Evolutionary conservation across 1,140 invertebrate species (phyloP).

Genomic region (Trichogramma pretiosum): DNA sequence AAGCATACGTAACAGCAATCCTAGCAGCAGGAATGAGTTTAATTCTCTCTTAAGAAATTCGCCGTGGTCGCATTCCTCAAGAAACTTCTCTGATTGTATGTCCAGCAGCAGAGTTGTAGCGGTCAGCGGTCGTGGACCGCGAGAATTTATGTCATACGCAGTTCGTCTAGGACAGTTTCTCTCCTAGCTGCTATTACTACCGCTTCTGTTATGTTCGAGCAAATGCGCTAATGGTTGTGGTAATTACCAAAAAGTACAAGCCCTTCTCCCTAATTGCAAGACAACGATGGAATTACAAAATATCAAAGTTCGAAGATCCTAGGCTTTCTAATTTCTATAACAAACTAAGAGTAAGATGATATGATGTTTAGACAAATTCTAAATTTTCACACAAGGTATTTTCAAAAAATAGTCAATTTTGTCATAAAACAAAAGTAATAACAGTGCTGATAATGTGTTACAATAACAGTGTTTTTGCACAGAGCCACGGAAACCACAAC

Average conservation of each 20-base stretch:
- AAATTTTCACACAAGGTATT: no score
- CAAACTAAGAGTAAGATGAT: no score
- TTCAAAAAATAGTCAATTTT: no score
- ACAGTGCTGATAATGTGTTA: no score
- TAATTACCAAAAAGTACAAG: slow-evolving; percentile 23
- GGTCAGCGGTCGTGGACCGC: slow-evolving; percentile 31
- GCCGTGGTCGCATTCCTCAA: slow-evolving; percentile 34
- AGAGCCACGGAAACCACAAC: no score
- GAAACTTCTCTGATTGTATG: slow-evolving; percentile 39
- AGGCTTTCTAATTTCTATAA: no score
- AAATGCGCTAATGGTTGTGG: slow-evolving; percentile 27
- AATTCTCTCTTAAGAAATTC: slow-evolving; percentile 38
- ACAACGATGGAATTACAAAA: slow-evolving; percentile 29
- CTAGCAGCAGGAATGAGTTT: slow-evolving; percentile 28
- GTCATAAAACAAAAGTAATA: no score
- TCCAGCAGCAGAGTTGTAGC: slow-evolving; percentile 26
- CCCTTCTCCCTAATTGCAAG: slow-evolving; percentile 24
- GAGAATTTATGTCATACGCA: slow-evolving; percentile 32
- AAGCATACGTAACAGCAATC: no score
- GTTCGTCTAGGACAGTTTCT: slow-evolving; percentile 14
- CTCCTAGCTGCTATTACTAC: neutral
- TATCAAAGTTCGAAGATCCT: slow-evolving; percentile 32
- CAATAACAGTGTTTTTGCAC: no score
- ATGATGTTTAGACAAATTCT: no score
- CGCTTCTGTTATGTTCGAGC: slow-evolving; percentile 8